Base-by-base conservation (phyloP, 2,113 vertebrate species). In the Parus major region DNA sequence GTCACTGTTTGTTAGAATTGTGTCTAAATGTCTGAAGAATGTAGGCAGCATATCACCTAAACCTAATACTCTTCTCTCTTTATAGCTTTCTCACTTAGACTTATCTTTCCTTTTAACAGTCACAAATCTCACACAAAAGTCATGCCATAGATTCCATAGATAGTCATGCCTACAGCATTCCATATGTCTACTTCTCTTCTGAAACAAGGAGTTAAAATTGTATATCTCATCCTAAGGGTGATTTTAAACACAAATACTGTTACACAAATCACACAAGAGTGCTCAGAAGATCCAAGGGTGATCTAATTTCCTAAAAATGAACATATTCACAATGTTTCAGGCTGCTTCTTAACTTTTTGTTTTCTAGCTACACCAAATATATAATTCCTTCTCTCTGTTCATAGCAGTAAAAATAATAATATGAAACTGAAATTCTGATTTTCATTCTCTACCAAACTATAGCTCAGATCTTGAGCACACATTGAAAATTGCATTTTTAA, bases 141-240 rank as follows among this genome's bases (percentile, higher is more conserved):
- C 75, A 66, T 90, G 85, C 41, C 76, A 55, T 77, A 39, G 66
- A 81, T 95, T 87, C 86, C 82, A 65, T 86, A 93, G 90, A 85
- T 87, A 95, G 76, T 80, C 68, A 59, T 94, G 85, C 66, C 82
- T 93, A 83, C 78, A 88, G 76, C 82, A 61, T 88, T 95, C 85
- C 92, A 88, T 91, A 84, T 94, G 78, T 80, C 57, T 90, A 25
- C 57, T 93, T 82, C 64, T 85, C 33, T 73, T 86, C 42, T 73
- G 55, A 86, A 88, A 75, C 57, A 88, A 90, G 85, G 50, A 95
- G 50, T 68, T 90, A 82, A 95, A 90, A 88, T 73, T 90, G 18
- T 91, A 5, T 82, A 49, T 80, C 63, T 92, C 36, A 82, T 93
- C 68, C 42, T 86, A 50, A 82, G 63, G 15, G 17, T 29, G 52